Evolutionary conservation across 2,888 invertebrate genomes (phyloP), one percentile per base, ranked within the genome.

Genomic region (Euzetes globulus): DNA sequence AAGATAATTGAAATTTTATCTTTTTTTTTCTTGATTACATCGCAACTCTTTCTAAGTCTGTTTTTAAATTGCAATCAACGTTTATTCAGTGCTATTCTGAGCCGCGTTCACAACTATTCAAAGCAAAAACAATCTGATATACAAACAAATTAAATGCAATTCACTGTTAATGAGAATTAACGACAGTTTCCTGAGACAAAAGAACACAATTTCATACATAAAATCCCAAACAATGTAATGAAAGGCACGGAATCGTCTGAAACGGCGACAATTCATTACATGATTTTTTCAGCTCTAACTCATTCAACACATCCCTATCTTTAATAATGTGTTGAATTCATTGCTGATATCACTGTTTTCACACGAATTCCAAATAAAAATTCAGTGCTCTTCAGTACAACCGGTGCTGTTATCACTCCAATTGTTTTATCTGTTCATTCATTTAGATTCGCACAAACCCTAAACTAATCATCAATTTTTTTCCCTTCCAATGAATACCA

Each of bases 111-210:
- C 2, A 25, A 7, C n/a, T 55, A 22, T 25, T 19, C 25, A 29
- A 58, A n/a, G 19, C 19, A 29, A 25, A 60, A 37, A 65, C 37
- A 65, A 37, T 65, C 5, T 33, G 37, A 65, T 65, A 65, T n/a
- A 37, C 37, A 65, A 33, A 65, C 13, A 65, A 65, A 65, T 65
- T 65, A 65, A 65, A 65, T 37, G 37, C n/a, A 65, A 63, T 50
- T 68, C 4, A 68, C 19, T 19, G 6, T 55, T 65, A 65, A 65
- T 65, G 63, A 65, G 37, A 65, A 65, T 65, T 37, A 65, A 65
- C 19, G 63, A 65, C 37, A 27, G 13, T 55, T 55, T 55, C 25
- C 19, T 41, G 5, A 33, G 33, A 33, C 5, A 33, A 33, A 11
- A 41, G 41, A 41, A 41, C 13, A 41, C 41, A 41, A 41, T 41